A percentile compares a stretch with the other conserved stretches of the same genome.
Conservation (phyloP, 2,113 vertebrate genomes). For the Calypte anna region DNA sequence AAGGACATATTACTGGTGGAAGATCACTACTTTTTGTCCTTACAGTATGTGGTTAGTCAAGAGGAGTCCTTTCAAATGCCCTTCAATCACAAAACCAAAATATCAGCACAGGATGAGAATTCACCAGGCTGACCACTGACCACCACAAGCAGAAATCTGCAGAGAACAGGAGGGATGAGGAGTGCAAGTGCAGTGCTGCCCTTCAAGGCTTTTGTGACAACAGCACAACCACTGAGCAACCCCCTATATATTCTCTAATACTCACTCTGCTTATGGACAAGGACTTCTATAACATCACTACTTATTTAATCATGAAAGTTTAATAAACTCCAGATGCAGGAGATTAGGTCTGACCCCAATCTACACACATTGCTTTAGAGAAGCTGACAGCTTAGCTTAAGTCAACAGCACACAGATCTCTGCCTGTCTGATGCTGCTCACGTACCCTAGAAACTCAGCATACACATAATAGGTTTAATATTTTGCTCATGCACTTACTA, state of each 20-base stretch:
- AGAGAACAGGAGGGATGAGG: not conserved
- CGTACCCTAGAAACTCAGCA: not conserved
- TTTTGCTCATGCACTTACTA: not conserved
- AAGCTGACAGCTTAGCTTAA: not conserved
- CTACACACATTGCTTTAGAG: not conserved
- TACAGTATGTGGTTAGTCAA: not conserved
- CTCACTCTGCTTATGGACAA: not conserved
- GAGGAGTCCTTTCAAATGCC: not conserved
- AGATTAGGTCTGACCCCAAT: not conserved
- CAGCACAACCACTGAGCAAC: not conserved
- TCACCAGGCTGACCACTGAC: not conserved
- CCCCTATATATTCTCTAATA: not conserved
- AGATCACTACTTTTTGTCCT: not conserved
- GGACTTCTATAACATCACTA: not conserved
- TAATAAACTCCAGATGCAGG: not conserved
- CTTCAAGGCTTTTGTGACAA: not conserved
- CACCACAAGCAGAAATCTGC: rapidly evolving
- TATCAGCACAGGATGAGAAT: not conserved
- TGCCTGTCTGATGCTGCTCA: not conserved
- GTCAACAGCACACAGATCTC: not conserved
- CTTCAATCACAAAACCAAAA: not conserved
- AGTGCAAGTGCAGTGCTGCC: not conserved
- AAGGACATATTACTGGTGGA: not conserved
- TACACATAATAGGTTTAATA: not conserved
- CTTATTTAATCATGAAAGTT: not conserved